Conservation (phyloP, 2,888 invertebrate species). For the Philaethria dido region DNA sequence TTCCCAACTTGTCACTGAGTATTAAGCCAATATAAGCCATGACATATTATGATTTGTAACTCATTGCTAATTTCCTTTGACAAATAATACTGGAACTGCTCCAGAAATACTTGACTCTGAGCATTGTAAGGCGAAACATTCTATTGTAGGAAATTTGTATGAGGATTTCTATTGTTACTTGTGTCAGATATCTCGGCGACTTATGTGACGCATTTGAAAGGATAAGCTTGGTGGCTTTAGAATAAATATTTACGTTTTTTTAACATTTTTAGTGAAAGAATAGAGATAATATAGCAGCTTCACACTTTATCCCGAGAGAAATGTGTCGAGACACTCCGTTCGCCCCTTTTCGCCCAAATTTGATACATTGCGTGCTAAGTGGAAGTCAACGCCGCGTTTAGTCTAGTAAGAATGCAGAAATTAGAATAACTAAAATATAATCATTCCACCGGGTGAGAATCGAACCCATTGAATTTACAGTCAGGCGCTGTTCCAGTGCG, state of each 20-base stretch:
- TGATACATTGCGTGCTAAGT: no score
- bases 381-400: no score
- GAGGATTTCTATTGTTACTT: constrained; percentile 33
- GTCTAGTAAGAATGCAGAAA: no score
- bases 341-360: no score
- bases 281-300: no score
- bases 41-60: constrained; percentile 42
- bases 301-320: no score
- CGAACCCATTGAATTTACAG: no score
- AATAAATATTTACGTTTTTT: constrained; percentile 18
- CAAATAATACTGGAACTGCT: constrained; percentile 32
- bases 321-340: no score
- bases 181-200: constrained; percentile 30
- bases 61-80: constrained; percentile 36
- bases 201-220: constrained; percentile 30
- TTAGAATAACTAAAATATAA: no score
- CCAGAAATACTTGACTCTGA: constrained; percentile 30
- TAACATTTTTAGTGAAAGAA: no score
- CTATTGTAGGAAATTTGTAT: constrained; percentile 38
- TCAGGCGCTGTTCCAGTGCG: no score
- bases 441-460: no score
- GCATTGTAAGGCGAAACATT: constrained; percentile 30
- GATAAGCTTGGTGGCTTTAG: constrained; percentile 24
- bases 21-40: constrained; percentile 43
- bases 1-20: constrained; percentile 33